Conservation (phyloP, 2,888 invertebrate genomes). For the Cephalotes varians region DNA sequence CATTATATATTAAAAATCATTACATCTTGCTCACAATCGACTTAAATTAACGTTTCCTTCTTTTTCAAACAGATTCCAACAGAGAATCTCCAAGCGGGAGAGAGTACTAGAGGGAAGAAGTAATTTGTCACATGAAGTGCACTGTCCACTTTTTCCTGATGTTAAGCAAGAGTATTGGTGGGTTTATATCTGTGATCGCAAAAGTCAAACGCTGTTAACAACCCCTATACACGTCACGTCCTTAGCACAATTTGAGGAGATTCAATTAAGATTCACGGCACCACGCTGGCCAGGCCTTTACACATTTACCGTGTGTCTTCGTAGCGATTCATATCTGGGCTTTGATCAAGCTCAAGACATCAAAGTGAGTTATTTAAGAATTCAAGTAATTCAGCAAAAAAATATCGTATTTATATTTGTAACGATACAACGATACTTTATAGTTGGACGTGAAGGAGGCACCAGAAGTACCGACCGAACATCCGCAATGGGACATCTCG, state of each 20-base stretch:
- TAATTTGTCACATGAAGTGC: constrained; percentile 97
- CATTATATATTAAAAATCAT: neutral
- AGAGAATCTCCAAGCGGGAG: constrained; percentile 94
- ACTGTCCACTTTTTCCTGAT: constrained; percentile 98
- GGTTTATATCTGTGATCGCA: constrained; percentile 99
- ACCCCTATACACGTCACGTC: constrained; percentile 98
- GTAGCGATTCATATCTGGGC: constrained; percentile 97
- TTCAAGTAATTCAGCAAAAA: neutral
- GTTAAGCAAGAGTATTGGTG: constrained; percentile 99
- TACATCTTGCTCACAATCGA: neutral
- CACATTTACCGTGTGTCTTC: constrained; percentile 96
- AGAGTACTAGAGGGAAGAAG: constrained; percentile 96
- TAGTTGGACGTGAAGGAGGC: constrained; percentile 98
- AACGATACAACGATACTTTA: constrained; percentile 60
- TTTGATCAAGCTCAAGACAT: constrained; percentile 98
- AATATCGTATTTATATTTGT: neutral
- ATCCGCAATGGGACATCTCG: constrained; percentile 99
- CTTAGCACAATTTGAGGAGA: constrained; percentile 95
- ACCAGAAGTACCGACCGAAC: constrained; percentile 95
- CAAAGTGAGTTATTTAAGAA: constrained; percentile 87
- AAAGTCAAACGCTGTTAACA: constrained; percentile 95
- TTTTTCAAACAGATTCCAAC: constrained; percentile 89
- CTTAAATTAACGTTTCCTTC: constrained; percentile 7
- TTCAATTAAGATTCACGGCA: constrained; percentile 97
- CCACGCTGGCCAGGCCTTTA: constrained; percentile 97